Percentiles rank a stretch among this genome's conserved stretches.
Conservation (phyloP, 2,888 invertebrate genomes). For the Heliconius erato region DNA sequence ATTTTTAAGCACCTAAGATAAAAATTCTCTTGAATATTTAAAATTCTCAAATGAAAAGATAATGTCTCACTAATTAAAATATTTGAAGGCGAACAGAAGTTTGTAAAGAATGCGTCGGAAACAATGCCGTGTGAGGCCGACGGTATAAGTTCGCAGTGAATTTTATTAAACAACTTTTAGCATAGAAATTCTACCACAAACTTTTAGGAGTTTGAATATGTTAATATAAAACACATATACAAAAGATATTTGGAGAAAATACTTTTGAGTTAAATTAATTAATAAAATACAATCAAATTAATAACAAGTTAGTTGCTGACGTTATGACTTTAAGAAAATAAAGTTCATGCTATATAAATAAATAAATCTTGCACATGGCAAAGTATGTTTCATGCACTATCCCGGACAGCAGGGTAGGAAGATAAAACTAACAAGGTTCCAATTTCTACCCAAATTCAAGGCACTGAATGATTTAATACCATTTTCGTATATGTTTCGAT, state of each 20-base stretch:
- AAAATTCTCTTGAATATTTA: background rate
- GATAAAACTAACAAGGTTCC: background rate
- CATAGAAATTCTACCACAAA: conserved; percentile 18
- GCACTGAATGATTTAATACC: too few species aligned
- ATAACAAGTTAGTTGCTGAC: too few species aligned
- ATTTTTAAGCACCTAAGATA: background rate
- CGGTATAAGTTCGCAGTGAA: conserved; percentile 29
- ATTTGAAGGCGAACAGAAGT: conserved; percentile 36
- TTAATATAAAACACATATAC: background rate
- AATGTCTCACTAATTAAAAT: conserved; percentile 44
- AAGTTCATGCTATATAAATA: too few species aligned
- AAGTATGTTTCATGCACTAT: too few species aligned
- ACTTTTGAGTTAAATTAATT: background rate
- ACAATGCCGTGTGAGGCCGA: conserved; percentile 38
- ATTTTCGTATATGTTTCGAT: too few species aligned
- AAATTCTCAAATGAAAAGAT: conserved; percentile 28
- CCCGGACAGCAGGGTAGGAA: too few species aligned
- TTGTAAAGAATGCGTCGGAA: conserved; percentile 43
- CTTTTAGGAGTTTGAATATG: conserved; percentile 17
- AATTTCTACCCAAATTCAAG: too few species aligned
- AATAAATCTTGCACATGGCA: too few species aligned
- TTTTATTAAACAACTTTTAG: conserved; percentile 28
- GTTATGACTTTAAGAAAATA: too few species aligned
- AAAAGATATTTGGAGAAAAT: background rate
- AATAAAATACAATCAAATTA: too few species aligned